Evolutionary conservation across 1,140 invertebrate species (phyloP), one percentile per base, ranked within the genome.

Genomic region (Lamellibrachia luymesi): DNA sequence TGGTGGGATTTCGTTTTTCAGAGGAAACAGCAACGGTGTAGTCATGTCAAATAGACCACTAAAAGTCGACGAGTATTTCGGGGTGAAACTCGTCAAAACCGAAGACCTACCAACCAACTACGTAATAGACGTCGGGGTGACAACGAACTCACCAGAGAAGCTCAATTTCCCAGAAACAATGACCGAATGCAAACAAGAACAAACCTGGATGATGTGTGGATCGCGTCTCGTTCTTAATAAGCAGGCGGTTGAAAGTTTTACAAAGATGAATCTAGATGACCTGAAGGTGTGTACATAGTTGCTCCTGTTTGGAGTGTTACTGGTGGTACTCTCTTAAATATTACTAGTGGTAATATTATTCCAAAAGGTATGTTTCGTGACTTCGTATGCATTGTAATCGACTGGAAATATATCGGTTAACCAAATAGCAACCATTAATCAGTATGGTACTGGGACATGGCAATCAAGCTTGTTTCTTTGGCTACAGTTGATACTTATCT

Each of bases 61-160:
- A 51, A 97, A 98, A 38, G 98, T 99, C 94, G 98, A 98, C 27
- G 98, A 99, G 96, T 97, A 99, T 96, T 99, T 99, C 95, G 98
- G 99, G 96, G 97, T 99, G 56, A 97, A 98, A 91, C 98, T 99
- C 93, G 98, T 99, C 95, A 98, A 98, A 95, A 98, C 99, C 4
- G 50, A 80, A 80, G 7, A 22, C 1, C 64, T 80, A 2, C 13
- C 64, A 80, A 80, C 64, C 13, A 80, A 80, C 13, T 80, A 80
- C 17, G 25, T 22, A 80, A 10, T 80, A 17, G 64, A 80, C 64
- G 25, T 80, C 64, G 64, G 64, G 25, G 64, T 80, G 64, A 80
- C 64, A 80, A 80, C 64, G 64, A 80, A 80, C 25, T 80, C 64
- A 22, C 64, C 64, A 80, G 64, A 80, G 64, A 80, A 80, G 64